Evolutionary conservation across 2,888 invertebrate species (phyloP).

Genomic region (Caenorhabditis uteleia): DNA sequence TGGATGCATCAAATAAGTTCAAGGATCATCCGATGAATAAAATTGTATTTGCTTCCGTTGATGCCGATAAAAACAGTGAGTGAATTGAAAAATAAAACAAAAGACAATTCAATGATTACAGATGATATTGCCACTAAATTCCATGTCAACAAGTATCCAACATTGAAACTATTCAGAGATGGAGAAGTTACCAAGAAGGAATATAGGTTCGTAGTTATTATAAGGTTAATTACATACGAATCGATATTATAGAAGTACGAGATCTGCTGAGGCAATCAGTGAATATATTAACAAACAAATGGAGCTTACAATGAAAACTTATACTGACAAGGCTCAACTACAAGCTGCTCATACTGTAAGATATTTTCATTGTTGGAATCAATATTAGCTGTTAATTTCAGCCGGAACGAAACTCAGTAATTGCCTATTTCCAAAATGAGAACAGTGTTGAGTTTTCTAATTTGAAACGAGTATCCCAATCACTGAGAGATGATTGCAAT

Average conservation of each 20-base stretch:
- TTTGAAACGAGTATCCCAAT: constrained; percentile 76
- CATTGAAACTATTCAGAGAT: constrained; percentile 83
- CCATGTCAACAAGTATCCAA: constrained; percentile 97
- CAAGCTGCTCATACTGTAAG: constrained; percentile 45
- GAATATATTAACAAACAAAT: constrained; percentile 88
- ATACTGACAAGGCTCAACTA: constrained; percentile 79
- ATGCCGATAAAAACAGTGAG: constrained; percentile 89
- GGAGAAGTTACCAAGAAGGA: constrained; percentile 73
- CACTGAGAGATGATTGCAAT: constrained; percentile 91
- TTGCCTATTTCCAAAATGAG: constrained; percentile 72
- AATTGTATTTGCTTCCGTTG: constrained; percentile 93
- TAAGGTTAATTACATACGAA: too few relatives aligned
- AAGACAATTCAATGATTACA: constrained; percentile 67
- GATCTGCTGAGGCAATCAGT: constrained; percentile 88
- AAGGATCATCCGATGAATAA: constrained; percentile 75
- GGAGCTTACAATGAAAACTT: constrained; percentile 83
- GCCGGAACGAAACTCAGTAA: constrained; percentile 77
- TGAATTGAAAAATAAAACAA: constrained; percentile 26
- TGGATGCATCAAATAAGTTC: constrained; percentile 90
- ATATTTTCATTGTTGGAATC: constrained; percentile 3
- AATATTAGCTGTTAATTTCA: constrained; percentile 64
- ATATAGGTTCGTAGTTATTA: constrained; percentile 66
- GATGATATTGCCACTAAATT: constrained; percentile 84
- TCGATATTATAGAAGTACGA: constrained; percentile 76
- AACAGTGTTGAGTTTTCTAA: constrained; percentile 83